Percentiles rank a stretch among this genome's conserved stretches.
These are phyloP conservation scores for Aeoliscus strigatus DNA, from an alignment of 2,797 vertebrate genomes.

Conservation along the genomic window DNA sequence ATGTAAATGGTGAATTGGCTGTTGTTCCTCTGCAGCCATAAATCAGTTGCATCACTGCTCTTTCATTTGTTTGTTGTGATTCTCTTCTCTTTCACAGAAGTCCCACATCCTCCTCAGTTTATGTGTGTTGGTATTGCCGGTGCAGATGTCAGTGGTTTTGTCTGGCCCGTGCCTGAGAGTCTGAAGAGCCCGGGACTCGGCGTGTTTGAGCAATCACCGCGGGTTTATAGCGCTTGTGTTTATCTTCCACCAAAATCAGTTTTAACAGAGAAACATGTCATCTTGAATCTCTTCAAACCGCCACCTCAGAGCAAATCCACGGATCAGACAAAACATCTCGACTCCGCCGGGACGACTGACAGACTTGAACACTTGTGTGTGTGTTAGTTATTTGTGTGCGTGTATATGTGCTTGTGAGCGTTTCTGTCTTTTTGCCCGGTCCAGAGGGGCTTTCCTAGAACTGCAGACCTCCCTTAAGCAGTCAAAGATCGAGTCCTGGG, in stretches of 20 bases:
- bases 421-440: slow-evolving; percentile 42
- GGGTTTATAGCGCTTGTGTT: no score
- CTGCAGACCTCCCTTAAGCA: slow-evolving; percentile 56
- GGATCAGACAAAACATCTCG: slow-evolving; percentile 47
- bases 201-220: slow-evolving; percentile 14
- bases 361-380: slow-evolving; percentile 30
- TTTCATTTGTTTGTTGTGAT: slow-evolving; percentile 22
- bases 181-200: slow-evolving; percentile 4
- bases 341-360: slow-evolving; percentile 37
- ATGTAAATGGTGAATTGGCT: slow-evolving; percentile 28
- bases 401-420: slow-evolving; percentile 44
- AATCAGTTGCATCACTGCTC: slow-evolving; percentile 20
- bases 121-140: slow-evolving; percentile 18
- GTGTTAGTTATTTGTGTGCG: slow-evolving; percentile 31
- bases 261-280: slow-evolving; percentile 13
- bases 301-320: slow-evolving; percentile 47
- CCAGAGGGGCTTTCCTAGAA: slow-evolving; percentile 49
- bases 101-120: slow-evolving; percentile 14
- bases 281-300: slow-evolving; percentile 17
- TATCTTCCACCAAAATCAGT: slow-evolving; percentile 33
- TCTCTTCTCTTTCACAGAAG: slow-evolving; percentile 32
- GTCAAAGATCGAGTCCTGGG: slow-evolving; percentile 64
- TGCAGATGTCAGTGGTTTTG: slow-evolving; percentile 40
- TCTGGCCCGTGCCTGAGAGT: slow-evolving; percentile 3
- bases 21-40: slow-evolving; percentile 39